These are phyloP conservation scores for Microplitis demolitor DNA, from an alignment of 1,140 invertebrate species.

Conservation along the genomic window DNA sequence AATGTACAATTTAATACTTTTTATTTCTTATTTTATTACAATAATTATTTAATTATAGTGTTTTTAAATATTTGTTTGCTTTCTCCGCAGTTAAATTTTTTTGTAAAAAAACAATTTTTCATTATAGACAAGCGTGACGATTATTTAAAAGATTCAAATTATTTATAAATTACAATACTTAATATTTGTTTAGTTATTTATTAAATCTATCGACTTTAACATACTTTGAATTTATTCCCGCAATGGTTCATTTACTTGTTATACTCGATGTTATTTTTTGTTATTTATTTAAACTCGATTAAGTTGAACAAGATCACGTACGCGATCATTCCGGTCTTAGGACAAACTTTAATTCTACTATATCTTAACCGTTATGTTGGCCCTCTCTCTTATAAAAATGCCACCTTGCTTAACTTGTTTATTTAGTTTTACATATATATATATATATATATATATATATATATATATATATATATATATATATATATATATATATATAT, in stretches of 20 bases:
- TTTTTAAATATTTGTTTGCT: no score
- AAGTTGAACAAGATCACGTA: not conserved
- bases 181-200: not conserved
- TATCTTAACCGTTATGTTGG: no score
- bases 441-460: not conserved
- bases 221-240: not conserved
- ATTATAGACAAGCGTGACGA: no score
- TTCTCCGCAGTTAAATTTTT: no score
- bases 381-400: no score
- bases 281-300: slow-evolving; percentile 1
- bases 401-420: no score
- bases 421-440: not conserved
- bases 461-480: not conserved
- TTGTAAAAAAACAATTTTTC: no score
- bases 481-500: not conserved
- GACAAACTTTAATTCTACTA: no score
- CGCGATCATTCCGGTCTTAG: not conserved
- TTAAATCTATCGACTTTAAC: not conserved
- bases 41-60: no score
- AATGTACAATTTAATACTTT: no score
- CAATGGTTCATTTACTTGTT: slow-evolving; percentile 2
- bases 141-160: not conserved
- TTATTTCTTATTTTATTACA: no score
- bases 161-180: not conserved
- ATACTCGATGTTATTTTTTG: not conserved